phyloP scores from a whole-genome alignment of 1,140 invertebrate species.

The Diorhabda carinulata region DNA sequence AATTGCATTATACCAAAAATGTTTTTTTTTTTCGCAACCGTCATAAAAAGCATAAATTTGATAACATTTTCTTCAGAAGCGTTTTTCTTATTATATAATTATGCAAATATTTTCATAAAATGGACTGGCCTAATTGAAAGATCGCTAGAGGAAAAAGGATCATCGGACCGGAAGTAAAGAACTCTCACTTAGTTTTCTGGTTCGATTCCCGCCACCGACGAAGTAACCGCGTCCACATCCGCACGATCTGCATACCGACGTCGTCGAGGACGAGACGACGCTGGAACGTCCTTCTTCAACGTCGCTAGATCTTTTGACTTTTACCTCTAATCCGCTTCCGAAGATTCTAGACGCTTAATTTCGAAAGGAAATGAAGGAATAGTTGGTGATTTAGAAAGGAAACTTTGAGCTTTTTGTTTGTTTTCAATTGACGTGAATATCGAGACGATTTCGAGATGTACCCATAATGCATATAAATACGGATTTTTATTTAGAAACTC shows the following conservation, averaged over 20 bases:
- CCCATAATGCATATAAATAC: too few relatives aligned
- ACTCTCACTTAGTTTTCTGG: constrained; percentile 5
- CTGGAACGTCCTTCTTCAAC: neutral
- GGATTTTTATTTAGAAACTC: too few relatives aligned
- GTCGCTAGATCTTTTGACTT: neutral
- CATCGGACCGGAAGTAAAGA: constrained; percentile 6
- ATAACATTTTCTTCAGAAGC: too few relatives aligned
- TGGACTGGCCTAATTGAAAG: neutral
- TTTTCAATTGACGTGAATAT: too few relatives aligned
- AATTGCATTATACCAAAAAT: too few relatives aligned
- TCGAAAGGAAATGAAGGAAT: neutral
- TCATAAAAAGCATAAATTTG: too few relatives aligned
- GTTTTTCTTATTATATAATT: too few relatives aligned
- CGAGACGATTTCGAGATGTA: too few relatives aligned
- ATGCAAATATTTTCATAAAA: neutral
- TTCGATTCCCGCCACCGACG: neutral
- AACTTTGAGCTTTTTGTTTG: too few relatives aligned
- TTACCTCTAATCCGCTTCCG: constrained; percentile 8
- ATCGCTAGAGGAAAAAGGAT: neutral
- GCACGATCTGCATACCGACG: constrained; percentile 12
- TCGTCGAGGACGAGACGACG: neutral
- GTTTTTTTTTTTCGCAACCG: too few relatives aligned
- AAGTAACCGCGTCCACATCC: neutral
- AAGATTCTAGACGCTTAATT: neutral
- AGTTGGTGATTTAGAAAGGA: too few relatives aligned